Evolutionary conservation across 2,113 vertebrate genomes (phyloP).

Genomic region (Setophaga petechia): DNA sequence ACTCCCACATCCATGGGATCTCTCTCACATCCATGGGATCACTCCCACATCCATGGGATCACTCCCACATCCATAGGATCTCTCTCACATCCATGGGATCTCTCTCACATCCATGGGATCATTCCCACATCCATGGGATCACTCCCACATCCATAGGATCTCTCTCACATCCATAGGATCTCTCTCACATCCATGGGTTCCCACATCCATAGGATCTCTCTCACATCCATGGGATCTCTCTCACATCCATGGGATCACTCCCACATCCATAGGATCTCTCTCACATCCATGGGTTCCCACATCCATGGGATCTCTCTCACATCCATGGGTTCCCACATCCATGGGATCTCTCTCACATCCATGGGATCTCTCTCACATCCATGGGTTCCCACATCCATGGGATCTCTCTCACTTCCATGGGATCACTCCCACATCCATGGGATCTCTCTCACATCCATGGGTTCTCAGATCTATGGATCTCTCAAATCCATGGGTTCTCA

Average conservation of each 20-base stretch:
- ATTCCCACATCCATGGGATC: not conserved
- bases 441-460: not conserved
- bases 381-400: not conserved
- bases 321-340: not conserved
- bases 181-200: not conserved
- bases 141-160: too few species aligned
- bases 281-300: rapidly evolving
- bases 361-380: too few species aligned
- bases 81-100: not conserved
- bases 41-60: too few species aligned
- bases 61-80: too few species aligned
- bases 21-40: too few species aligned
- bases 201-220: not conserved
- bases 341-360: too few species aligned
- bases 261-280: not conserved
- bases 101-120: not conserved
- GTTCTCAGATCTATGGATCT: not conserved
- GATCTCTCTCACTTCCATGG: too few species aligned
- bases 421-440: not conserved
- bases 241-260: not conserved
- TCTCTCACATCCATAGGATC: not conserved
- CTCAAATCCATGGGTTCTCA: not conserved
- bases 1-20: too few species aligned
- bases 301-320: too few species aligned
- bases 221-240: not conserved